These are phyloP conservation scores for Pollachius pollachius DNA, from an alignment of 2,113 vertebrate genomes.

Conservation along the genomic window DNA sequence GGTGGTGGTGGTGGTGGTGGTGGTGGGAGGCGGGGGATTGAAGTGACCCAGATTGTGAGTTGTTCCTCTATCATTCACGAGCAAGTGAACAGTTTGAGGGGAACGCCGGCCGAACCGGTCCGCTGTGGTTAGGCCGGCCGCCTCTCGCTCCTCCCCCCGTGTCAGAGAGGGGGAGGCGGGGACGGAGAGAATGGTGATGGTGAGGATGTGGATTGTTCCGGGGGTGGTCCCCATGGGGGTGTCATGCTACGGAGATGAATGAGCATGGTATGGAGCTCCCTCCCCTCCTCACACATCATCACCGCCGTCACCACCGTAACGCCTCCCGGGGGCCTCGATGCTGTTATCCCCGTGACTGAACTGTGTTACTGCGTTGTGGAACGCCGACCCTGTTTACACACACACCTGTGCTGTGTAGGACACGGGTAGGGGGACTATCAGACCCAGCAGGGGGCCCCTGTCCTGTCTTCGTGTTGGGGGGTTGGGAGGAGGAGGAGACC, in stretches of 20 bases:
- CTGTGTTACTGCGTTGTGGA: constrained; percentile 30
- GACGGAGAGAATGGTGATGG: constrained; percentile 28
- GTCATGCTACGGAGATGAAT: constrained; percentile 61
- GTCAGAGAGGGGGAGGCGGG: constrained; percentile 14
- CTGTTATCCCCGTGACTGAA: constrained; percentile 39
- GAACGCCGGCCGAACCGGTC: constrained; percentile 18
- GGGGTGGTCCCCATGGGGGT: constrained; percentile 28
- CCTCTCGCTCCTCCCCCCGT: no score
- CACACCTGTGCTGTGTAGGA: no score
- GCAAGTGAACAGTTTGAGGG: not conserved
- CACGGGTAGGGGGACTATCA: no score
- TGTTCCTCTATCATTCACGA: constrained; percentile 6
- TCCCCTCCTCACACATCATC: constrained; percentile 6
- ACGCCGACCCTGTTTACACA: no score
- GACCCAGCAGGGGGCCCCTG: constrained; percentile 9
- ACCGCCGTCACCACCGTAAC: not conserved
- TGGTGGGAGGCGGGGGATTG: not conserved
- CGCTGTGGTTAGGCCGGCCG: not conserved
- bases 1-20: constrained; percentile 19
- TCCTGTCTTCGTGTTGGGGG: constrained; percentile 26
- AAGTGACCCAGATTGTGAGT: constrained; percentile 13
- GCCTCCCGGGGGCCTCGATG: constrained; percentile 19
- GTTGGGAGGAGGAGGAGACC: not conserved
- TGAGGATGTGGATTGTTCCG: constrained; percentile 19
- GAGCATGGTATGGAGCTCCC: constrained; percentile 54